Evolutionary conservation across 2,888 invertebrate genomes (phyloP), one percentile per base, ranked within the genome.

Genomic region (Zygogramma bicolorata): DNA sequence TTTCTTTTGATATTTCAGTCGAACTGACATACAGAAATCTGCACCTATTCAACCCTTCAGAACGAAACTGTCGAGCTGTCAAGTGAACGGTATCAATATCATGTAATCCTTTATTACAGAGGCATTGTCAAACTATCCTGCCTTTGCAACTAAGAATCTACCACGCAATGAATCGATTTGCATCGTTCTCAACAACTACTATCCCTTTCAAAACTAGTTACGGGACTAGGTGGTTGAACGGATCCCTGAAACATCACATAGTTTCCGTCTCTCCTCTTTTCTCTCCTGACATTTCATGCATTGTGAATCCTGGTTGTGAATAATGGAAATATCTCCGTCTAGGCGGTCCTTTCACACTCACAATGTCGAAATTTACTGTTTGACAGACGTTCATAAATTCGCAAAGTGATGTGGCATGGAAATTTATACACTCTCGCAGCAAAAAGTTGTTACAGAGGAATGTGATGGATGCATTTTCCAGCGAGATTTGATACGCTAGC

Each of bases 331-430:
- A 29, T 62, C 22, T 27, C 69, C 34, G 69, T 59, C 69, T 65
- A 65, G 68, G 69, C 63, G 38, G 31, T 42, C 59, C 46, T 69
- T 65, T 69, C 65, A 34, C 59, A 57, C 40, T 34, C 29, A 25
- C 53, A 22, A 58, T 40, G 34, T 69, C 42, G 63, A 65, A 62
- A 69, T 69, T 42, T 69, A 63, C 62, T 65, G 59, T 57, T 67
- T 67, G 63, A 69, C 69, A 69, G 59, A 25, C 53, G 25, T 62
- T 58, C 63, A 69, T 69, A 69, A 69, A 69, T 69, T 63, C 25
- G 22, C 31, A 38, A 34, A 42, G 46, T 46, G 69, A 34, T 46
- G 46, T 46, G 8, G 46, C 46, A 18, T 46, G 46, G 18, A 59
- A 69, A 65, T 65, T 46, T 69, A 69, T 46, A 46, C 63, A 69